Conservation (phyloP, 2,113 vertebrate species). For the Fulmarus glacialis region DNA sequence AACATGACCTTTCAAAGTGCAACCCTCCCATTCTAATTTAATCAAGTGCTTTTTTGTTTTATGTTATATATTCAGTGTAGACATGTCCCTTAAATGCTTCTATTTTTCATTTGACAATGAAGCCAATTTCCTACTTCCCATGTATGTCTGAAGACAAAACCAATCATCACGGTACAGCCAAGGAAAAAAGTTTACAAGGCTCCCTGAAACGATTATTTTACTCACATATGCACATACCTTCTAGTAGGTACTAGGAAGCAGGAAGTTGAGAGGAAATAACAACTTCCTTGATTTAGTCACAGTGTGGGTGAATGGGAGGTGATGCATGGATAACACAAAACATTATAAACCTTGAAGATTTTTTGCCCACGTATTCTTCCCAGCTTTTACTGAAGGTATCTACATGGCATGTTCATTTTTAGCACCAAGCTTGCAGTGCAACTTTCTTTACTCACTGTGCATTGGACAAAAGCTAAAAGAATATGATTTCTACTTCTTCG, state of each 20-base stretch:
- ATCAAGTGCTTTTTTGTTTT: background rate
- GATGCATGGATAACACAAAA: background rate
- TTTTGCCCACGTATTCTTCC: background rate
- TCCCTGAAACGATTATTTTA: background rate
- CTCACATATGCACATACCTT: background rate
- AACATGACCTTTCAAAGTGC: background rate
- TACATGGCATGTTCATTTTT: background rate
- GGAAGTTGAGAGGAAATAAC: background rate
- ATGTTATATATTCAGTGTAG: background rate
- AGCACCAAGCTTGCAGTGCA: background rate
- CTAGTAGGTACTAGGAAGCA: background rate
- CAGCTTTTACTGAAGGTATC: background rate
- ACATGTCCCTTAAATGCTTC: background rate
- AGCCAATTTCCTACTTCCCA: background rate
- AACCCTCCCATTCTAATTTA: background rate
- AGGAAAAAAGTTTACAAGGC: background rate
- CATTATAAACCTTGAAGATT: background rate
- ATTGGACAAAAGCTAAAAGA: background rate
- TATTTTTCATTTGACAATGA: constrained; percentile 18
- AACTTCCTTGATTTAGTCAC: background rate
- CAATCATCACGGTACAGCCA: background rate
- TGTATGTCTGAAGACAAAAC: background rate
- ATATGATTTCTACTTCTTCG: background rate
- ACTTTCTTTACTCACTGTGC: background rate
- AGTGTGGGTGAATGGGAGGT: background rate